These are phyloP conservation scores for Polypedilum pembai DNA, from an alignment of 1,140 invertebrate genomes.

Conservation along the genomic window DNA sequence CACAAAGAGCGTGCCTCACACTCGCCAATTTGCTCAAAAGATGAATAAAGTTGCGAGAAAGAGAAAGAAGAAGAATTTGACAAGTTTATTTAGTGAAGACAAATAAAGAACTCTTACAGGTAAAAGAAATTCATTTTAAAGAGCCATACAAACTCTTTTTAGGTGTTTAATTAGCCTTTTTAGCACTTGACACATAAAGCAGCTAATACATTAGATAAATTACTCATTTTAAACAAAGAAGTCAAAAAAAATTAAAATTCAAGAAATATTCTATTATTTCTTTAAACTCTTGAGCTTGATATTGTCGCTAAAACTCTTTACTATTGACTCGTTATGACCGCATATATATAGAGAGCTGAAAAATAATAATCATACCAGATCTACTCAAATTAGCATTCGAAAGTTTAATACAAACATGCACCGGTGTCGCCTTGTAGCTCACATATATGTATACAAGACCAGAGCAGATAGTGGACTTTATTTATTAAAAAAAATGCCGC, in stretches of 20 bases:
- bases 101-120: background rate
- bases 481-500: background rate
- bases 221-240: background rate
- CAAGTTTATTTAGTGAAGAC: background rate
- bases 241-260: too few relatives aligned
- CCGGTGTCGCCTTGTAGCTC: background rate
- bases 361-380: background rate
- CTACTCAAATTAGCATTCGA: slow-evolving; percentile 8
- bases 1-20: too few relatives aligned
- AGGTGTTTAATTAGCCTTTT: background rate
- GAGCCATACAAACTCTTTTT: background rate
- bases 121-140: background rate
- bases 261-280: too few relatives aligned
- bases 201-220: background rate
- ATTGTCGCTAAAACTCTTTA: too few relatives aligned
- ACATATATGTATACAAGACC: background rate
- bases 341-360: too few relatives aligned
- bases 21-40: background rate
- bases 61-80: background rate
- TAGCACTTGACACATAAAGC: background rate
- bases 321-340: too few relatives aligned
- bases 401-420: background rate
- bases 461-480: background rate
- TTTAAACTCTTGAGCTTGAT: too few relatives aligned
- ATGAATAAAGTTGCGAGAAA: too few relatives aligned